Conservation (phyloP, 2,888 invertebrate genomes). For the Pseudeuparius sepicola region DNA sequence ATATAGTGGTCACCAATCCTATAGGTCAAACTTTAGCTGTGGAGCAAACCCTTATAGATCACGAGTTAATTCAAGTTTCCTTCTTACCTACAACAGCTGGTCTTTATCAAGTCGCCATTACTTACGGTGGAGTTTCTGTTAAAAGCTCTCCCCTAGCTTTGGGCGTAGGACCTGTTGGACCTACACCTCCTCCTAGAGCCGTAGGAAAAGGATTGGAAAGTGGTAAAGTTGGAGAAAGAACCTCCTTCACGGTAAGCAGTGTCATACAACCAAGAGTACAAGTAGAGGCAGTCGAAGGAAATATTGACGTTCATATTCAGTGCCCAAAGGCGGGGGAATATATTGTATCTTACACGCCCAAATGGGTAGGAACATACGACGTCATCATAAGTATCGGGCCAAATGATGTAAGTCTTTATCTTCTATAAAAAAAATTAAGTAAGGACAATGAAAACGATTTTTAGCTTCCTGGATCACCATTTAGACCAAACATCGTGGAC, state of each 20-base stretch:
- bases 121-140: constrained; percentile 55
- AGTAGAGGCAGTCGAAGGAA: constrained; percentile 40
- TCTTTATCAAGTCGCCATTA: constrained; percentile 53
- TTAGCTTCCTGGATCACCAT: constrained; percentile 49
- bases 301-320: constrained; percentile 48
- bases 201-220: constrained; percentile 58
- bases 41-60: constrained; percentile 61
- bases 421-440: not conserved
- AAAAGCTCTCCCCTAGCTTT: constrained; percentile 48
- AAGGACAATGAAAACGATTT: constrained; percentile 1
- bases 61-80: constrained; percentile 62
- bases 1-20: constrained; percentile 80
- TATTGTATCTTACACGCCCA: constrained; percentile 82
- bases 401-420: constrained; percentile 34
- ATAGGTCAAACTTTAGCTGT: constrained; percentile 75
- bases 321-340: constrained; percentile 61
- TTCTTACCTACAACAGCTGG: constrained; percentile 81
- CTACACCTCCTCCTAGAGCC: constrained; percentile 48
- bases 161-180: constrained; percentile 51
- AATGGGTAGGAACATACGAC: constrained; percentile 86
- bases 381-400: constrained; percentile 57
- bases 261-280: constrained; percentile 55
- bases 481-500: constrained; percentile 58
- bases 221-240: constrained; percentile 60
- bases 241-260: constrained; percentile 58